Evolutionary conservation across 2,888 invertebrate genomes (phyloP), one percentile per base, ranked within the genome.

Genomic region (Terebella lapidaria): DNA sequence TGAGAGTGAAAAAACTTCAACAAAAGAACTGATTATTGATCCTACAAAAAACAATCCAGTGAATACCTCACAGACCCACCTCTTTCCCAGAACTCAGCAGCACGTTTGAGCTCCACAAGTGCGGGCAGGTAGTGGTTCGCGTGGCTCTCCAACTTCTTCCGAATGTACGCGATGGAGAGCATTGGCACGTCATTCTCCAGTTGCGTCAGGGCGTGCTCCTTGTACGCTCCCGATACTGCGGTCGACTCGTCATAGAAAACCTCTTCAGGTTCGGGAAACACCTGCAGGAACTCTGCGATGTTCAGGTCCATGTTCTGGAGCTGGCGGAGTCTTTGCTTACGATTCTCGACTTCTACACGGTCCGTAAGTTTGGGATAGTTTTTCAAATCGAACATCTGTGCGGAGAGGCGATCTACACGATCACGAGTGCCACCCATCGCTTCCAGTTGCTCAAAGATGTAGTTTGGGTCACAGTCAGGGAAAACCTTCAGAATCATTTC

Each of bases 401-500:
- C n/a, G 30, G 69, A 61, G 27, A 76, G 56, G 18, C 66, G 67
- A 57, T 67, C 64, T n/a, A 71, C 67, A 27, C 73, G 64, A 10
- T 73, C 69, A 25, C 60, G 54, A n/a, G 66, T 66, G 56, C 67
- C 56, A 22, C 64, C 56, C 42, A 56, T 60, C 5, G 59, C 54
- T 56, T 71, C 70, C 26, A 77, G 62, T 52, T 67, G 63, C 27
- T 74, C 66, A 63, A 66, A 73, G 18, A 77, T 54, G 64, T 70
- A 75, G 59, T 74, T 74, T 15, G 74, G 75, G 64, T 77, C 75
- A 69, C 75, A 75, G 54, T 76, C 75, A 20, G 73, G 72, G 60
- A 76, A 75, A 52, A 77, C 68, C 42, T 68, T 68, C 57, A 61
- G 63, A 22, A 77, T 60, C 24, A 67, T 70, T 18, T 72, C 69